Conservation (phyloP, 1,140 invertebrate species). For the Zaprionus camerounensis region DNA sequence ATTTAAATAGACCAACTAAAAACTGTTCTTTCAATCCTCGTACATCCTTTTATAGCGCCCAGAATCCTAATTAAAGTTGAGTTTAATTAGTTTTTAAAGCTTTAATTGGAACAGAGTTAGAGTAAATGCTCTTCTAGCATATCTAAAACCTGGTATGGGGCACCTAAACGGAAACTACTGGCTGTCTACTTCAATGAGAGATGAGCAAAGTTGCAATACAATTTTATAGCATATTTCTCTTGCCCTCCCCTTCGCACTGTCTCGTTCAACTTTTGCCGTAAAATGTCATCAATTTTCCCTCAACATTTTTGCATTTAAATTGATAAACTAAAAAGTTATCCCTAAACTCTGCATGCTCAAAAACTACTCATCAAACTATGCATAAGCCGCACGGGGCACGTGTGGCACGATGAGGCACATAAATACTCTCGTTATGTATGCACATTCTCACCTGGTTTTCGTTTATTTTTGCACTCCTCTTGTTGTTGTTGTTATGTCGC, state of each 20-base stretch:
- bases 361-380: slow-evolving; percentile 21
- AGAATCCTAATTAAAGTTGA: too few relatives aligned
- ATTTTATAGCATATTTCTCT: neutral
- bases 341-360: neutral
- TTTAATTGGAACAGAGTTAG: too few relatives aligned
- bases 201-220: neutral
- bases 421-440: slow-evolving; percentile 30
- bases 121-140: too few relatives aligned
- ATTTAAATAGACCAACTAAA: too few relatives aligned
- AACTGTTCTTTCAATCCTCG: too few relatives aligned
- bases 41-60: too few relatives aligned
- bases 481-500: neutral
- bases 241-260: too few relatives aligned
- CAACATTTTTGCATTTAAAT: slow-evolving; percentile 11
- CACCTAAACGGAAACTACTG: neutral
- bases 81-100: too few relatives aligned
- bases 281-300: neutral
- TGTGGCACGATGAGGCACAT: neutral
- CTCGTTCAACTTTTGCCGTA: neutral
- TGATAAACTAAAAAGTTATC: slow-evolving; percentile 22
- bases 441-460: slow-evolving; percentile 33
- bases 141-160: too few relatives aligned
- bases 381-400: neutral
- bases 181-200: neutral
- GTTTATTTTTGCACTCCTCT: neutral